Evolutionary conservation across 2,113 vertebrate species (phyloP).

Genomic region (Taxidea taxus): DNA sequence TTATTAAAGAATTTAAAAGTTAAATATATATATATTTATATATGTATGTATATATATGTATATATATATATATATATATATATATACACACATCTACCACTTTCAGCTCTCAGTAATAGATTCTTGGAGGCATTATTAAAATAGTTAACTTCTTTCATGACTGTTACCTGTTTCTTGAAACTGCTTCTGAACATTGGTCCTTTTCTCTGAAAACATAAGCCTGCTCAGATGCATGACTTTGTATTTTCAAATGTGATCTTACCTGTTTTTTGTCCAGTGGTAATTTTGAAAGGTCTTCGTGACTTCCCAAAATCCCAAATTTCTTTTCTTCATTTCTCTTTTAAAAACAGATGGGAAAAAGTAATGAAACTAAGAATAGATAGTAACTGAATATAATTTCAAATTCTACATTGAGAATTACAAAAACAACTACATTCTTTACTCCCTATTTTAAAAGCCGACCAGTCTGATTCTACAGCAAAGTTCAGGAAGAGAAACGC

Average conservation of each 20-base stretch:
- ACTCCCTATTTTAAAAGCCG: not conserved
- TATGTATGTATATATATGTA: too few species aligned
- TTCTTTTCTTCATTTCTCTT: conserved; percentile 73
- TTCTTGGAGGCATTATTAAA: not conserved
- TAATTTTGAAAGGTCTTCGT: conserved; percentile 64
- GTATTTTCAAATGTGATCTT: conserved; percentile 45
- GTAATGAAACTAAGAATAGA: conserved; percentile 39
- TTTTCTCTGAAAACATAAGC: not conserved
- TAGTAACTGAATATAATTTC: not conserved
- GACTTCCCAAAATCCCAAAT: conserved; percentile 69
- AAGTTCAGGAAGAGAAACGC: conserved; percentile 21
- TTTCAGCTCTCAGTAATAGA: not conserved
- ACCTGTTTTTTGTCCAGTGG: conserved; percentile 69
- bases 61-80: too few species aligned
- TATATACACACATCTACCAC: too few species aligned
- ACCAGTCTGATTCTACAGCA: not conserved
- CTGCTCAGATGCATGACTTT: not conserved
- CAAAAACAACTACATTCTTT: not conserved
- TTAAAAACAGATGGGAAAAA: conserved; percentile 47
- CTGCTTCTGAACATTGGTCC: not conserved
- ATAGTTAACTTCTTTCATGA: not conserved
- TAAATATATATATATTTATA: too few species aligned
- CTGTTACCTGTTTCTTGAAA: not conserved
- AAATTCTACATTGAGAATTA: not conserved
- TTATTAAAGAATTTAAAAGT: too few species aligned